Base-by-base conservation (phyloP, 2,888 invertebrate genomes). In the Odontocerum albicorne region DNA sequence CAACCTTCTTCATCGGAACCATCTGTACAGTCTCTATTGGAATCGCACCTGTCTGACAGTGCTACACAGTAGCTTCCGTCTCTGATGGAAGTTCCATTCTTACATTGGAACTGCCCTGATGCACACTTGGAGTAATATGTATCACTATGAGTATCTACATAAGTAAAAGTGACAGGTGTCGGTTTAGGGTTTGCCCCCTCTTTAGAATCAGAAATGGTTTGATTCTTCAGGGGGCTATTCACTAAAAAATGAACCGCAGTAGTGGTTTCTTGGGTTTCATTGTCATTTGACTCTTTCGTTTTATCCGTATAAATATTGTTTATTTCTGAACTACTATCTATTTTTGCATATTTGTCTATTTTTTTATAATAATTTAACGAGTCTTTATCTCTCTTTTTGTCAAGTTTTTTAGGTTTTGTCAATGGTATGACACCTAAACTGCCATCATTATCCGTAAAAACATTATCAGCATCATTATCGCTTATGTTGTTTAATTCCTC, bases 1-100 rank as follows among this genome's bases (percentile, higher is more conserved):
- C 85, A 85, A 12, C 78, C 74, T 7, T 71, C 59, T 66, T 85
- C 84, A 65, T 85, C 85, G 0, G 84, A 84, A 19, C 78, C 81
- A 64, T 84, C 85, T 0, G 76, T 78, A 63, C 84, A 85, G 63
- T 84, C 82, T 20, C 74, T 73, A 44, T 80, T 74, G 0, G 82
- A 80, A 66, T 84, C 83, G 60, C 84, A 84, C 64, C 71, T 72
- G 0, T 71, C 70, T 49, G 64, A 68, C 36, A 72, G 66, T 42
- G 72, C 68, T 6, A 83, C 77, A 63, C 83, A 84, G 57, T 79
- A 79, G 21, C 77, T 79, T 3, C 82, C 81, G 62, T 82, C 80
- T 58, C 73, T 75, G 12, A 70, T 65, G 0, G 82, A 75, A 0
- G 82, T 83, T 12, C 83, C 83, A 62, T 82, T 82, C 0, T 65